Percentiles rank a stretch among this genome's conserved stretches.
Evolutionary conservation across 2,888 invertebrate genomes (phyloP).

Genomic region (Apodemia mormo): DNA sequence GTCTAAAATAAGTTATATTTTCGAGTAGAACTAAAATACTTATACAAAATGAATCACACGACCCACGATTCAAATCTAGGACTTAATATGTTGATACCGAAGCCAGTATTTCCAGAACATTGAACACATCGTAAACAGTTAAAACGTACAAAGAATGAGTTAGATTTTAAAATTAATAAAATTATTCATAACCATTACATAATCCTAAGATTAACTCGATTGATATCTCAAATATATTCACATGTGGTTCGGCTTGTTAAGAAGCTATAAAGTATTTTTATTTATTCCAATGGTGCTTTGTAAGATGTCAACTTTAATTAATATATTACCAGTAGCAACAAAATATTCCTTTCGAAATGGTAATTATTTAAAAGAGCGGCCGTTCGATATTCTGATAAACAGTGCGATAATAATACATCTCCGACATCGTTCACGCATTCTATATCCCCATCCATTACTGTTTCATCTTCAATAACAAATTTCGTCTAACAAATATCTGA

Average conservation of each 20-base stretch:
- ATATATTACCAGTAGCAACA: slow-evolving; percentile 79
- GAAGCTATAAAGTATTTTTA: slow-evolving; percentile 68
- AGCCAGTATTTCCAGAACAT: no score
- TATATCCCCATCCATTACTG: slow-evolving; percentile 79
- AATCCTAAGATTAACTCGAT: slow-evolving; percentile 53
- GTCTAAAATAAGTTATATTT: no score
- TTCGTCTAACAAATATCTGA: slow-evolving; percentile 55
- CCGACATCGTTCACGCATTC: slow-evolving; percentile 80
- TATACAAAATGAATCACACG: no score
- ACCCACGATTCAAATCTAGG: background rate
- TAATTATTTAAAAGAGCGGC: slow-evolving; percentile 79
- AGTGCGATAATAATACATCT: slow-evolving; percentile 79
- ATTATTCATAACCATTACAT: slow-evolving; percentile 48
- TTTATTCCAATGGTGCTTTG: slow-evolving; percentile 73
- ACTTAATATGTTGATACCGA: no score
- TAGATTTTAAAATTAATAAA: slow-evolving; percentile 55
- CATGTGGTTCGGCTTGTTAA: slow-evolving; percentile 54
- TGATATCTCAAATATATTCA: slow-evolving; percentile 56
- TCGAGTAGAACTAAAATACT: no score
- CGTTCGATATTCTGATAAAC: slow-evolving; percentile 77
- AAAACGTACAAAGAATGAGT: slow-evolving; percentile 45
- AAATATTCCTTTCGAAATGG: slow-evolving; percentile 72
- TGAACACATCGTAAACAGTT: slow-evolving; percentile 51
- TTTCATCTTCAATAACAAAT: slow-evolving; percentile 79
- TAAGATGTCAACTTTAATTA: slow-evolving; percentile 77